Conservation (phyloP, 2,797 vertebrate genomes). For the Ataeniobius toweri region DNA sequence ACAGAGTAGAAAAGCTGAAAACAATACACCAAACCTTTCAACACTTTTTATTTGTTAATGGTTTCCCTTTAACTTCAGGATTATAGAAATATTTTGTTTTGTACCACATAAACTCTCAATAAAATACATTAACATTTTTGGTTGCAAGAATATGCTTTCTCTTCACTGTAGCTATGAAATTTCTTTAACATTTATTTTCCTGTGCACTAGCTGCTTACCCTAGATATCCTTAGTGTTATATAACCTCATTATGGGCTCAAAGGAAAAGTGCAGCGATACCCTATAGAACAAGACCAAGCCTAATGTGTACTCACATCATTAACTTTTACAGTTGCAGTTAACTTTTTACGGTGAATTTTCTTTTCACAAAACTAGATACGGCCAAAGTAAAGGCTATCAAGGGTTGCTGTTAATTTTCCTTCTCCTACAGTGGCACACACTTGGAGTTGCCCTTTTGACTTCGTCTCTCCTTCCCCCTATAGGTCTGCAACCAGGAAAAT, state of each 20-base stretch:
- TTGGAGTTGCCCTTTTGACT: constrained; percentile 56
- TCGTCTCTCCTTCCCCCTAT: constrained; percentile 41
- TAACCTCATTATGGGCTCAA: constrained; percentile 64
- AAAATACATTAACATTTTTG: not conserved
- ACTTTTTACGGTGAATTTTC: constrained; percentile 62
- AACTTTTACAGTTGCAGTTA: constrained; percentile 67
- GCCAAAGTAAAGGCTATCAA: constrained; percentile 62
- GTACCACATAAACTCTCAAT: not conserved
- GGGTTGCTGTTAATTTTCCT: constrained; percentile 70
- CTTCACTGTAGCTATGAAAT: constrained; percentile 20
- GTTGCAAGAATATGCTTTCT: not conserved
- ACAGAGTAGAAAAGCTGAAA: not conserved
- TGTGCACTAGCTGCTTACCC: constrained; percentile 42
- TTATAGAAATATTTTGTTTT: not conserved
- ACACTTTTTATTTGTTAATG: not conserved
- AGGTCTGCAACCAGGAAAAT: constrained; percentile 31
- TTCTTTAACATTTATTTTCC: constrained; percentile 42
- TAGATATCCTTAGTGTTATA: constrained; percentile 44
- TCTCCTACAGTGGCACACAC: constrained; percentile 33
- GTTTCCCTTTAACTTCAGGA: not conserved
- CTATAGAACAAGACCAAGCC: constrained; percentile 62
- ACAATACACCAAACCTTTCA: not conserved
- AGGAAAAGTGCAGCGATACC: constrained; percentile 52
- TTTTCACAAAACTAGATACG: constrained; percentile 51
- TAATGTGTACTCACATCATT: constrained; percentile 69